Base-by-base conservation (phyloP, 92 coral and sea anemone species). In the Meandrina meandrites region DNA sequence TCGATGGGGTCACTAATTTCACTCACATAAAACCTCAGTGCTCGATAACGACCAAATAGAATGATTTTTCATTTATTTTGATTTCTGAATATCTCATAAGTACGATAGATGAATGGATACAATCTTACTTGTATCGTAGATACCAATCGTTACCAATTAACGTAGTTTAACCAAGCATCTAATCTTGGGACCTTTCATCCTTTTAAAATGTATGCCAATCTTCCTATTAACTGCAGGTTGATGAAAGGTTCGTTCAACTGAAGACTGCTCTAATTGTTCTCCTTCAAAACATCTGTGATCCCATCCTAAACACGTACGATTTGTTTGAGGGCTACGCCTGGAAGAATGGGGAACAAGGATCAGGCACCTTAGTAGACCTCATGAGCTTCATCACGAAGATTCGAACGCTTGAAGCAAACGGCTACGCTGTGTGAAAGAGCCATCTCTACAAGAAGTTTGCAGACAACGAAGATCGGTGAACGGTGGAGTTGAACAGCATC, bases 241-340 rank as follows among this genome's bases (percentile, higher is more conserved):
- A 74, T 5, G 70, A 84, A 14, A 48, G 47, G 28, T 64, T 80
- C 22, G 74, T 64, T 18, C 74, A 54, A 0, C 17, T 84, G 51
- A 84, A 84, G 73, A 21, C 34, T 30, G 80, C 87, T 0, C 87
- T 84, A 5, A 73, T 84, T 40, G 24, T 84, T 73, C 81, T 84
- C 5, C 87, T 31, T 76, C 80, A 84, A 27, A 84, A 76, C 80
- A 84, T 84, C 31, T 84, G 81, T 34, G 54, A 84, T 24, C 87
- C 87, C 70, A 56, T 84, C 42, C 51, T 73, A 54, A 84, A 27
- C 80, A 76, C 51, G 31, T 53, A 73, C 19, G 73, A 73, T 19
- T n/a, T 84, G 58, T 84, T 72, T 68, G 85, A 81, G 47, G 85
- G 85, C 64, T 81, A 81, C 62, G 85, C 77, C 0, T 81, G 76